Base-by-base conservation (phyloP, 2,113 vertebrate species). In the Todiramphus chloris region DNA sequence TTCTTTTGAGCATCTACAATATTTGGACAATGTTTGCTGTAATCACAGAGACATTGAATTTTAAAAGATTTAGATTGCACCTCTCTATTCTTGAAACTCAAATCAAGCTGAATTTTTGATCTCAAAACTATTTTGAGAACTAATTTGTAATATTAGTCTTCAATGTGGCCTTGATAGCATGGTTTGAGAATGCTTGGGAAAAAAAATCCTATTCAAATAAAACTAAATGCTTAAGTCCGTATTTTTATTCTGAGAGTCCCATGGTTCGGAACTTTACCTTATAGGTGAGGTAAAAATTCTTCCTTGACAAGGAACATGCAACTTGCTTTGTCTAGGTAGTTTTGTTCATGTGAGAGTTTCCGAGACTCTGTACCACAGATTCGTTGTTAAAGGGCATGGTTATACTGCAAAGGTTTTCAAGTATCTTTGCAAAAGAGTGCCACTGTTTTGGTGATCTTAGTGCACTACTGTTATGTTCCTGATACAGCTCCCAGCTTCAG, bases 191-290 rank as follows among this genome's bases (percentile, higher is more conserved):
- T 25, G 1, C 10, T 41, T 76, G 12, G 48, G 1, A 50, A 81
- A 78, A 63, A 79, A 67, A 60, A 20, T n/a, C 31, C 9, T 43
- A 4, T 68, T 74, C 10, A 86, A 76, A 70, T 13, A 74, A 74
- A 76, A n/a, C 11, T 41, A 33, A 72, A 60, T 21, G 0, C 67
- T 70, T 50, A 64, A 35, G 9, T 37, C 7, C 1, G 0, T 58
- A 23, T 78, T 89, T 83, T 67, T 51, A 56, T 75, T 59, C 37
- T 83, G 14, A 89, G 25, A 62, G 11, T 25, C 6, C 4, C 7
- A 13, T 3, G 1, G 11, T 67, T 62, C 67, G 14, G 19, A 82
- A 53, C 33, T 87, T 74, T 66, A 31, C 16, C 25, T 41, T 70
- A 39, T 13, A 78, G 13, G 3, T 70, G 4, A 82, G 10, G 17